Conservation (phyloP, 2,797 vertebrate genomes). For the Myioborus melanocephalus region DNA sequence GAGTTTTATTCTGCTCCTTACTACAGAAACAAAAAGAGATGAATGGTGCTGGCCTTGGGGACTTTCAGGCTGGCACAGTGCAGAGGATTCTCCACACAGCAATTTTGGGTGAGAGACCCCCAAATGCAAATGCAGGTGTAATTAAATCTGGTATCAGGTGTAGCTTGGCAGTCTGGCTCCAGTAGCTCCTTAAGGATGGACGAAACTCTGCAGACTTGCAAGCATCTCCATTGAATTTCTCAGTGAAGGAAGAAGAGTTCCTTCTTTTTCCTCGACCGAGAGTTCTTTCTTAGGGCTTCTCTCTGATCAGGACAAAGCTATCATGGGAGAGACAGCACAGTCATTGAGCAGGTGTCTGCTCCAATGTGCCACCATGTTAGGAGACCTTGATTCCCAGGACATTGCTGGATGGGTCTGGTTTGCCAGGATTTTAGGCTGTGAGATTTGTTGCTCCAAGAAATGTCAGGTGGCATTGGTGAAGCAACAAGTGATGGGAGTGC, state of each 20-base stretch:
- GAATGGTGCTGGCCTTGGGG: rapidly evolving
- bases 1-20: neutral
- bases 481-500: rapidly evolving
- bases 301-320: neutral
- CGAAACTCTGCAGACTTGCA: neutral
- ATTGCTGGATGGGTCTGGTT: rapidly evolving
- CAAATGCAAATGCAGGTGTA: neutral
- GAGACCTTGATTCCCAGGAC: neutral
- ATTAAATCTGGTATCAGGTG: neutral
- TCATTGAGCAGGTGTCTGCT: neutral
- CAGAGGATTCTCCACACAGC: neutral
- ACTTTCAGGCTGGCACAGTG: neutral
- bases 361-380: rapidly evolving
- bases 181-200: neutral
- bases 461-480: rapidly evolving
- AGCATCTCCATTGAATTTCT: neutral
- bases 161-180: neutral
- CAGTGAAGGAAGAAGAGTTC: neutral
- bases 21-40: neutral
- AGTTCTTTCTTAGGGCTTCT: neutral
- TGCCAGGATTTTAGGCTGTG: neutral
- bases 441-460: neutral
- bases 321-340: neutral
- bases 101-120: neutral
- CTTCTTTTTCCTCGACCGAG: neutral